Evolutionary conservation across 2,797 vertebrate genomes (phyloP).

Genomic region (Etheostoma perlongum): DNA sequence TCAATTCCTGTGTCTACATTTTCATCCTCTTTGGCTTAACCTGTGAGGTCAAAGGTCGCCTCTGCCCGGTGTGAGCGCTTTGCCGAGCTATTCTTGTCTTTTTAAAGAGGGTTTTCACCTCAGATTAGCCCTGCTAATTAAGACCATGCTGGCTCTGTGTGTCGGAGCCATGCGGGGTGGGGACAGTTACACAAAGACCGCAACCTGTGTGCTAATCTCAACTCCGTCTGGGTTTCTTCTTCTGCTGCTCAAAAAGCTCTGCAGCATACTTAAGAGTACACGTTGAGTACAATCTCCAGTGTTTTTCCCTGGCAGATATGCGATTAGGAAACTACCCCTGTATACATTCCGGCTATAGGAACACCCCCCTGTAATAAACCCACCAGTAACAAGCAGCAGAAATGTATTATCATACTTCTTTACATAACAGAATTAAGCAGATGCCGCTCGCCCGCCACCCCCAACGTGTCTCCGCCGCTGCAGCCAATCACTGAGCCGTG

Average conservation of each 20-base stretch:
- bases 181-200: not conserved
- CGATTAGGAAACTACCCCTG: conserved; percentile 30
- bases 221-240: not conserved
- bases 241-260: conserved; percentile 12
- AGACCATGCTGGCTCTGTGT: conserved; percentile 54
- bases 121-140: conserved; percentile 84
- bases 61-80: conserved; percentile 47
- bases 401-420: conserved; percentile 82
- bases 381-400: conserved; percentile 56
- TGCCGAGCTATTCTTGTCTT: conserved; percentile 78
- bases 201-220: conserved; percentile 24
- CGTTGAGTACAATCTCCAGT: conserved; percentile 25
- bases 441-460: conserved; percentile 52
- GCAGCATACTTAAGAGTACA: conserved; percentile 2
- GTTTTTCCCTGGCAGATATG: conserved; percentile 6
- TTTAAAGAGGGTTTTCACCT: conserved; percentile 82
- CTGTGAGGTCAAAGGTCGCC: conserved; percentile 66
- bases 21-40: conserved; percentile 57
- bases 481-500: conserved; percentile 77
- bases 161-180: conserved; percentile 4
- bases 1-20: conserved; percentile 27
- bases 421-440: conserved; percentile 86
- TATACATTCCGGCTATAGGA: conserved; percentile 51
- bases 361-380: conserved; percentile 58
- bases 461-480: conserved; percentile 58